Evolutionary conservation across 2,797 vertebrate genomes (phyloP), one percentile per base, ranked within the genome.

Genomic region (Gallinago stenura): DNA sequence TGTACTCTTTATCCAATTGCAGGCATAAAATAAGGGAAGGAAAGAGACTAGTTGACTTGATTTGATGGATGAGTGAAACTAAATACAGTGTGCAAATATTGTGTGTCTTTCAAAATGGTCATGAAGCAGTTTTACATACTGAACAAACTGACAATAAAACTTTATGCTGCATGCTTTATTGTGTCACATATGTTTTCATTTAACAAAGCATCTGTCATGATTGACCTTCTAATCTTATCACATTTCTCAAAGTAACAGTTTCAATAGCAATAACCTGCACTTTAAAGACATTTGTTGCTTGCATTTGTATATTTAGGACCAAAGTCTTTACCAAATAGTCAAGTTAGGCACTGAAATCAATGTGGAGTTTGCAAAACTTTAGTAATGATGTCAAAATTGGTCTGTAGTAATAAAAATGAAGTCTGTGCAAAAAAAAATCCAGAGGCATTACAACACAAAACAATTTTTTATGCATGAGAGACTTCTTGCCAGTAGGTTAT

Each of bases 141-240:
- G 86, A 91, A 62, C 16, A 93, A 84, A 88, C 31, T 20, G 24
- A 62, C 70, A 70, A 37, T 11, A 92, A 91, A 90, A 83, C 28
- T 73, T 86, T n/a, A 64, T 31, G 70, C 45, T 93, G 60, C 53
- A 82, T 79, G 45, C 15, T 57, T 93, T 76, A 79, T 20, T 77
- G 43, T 87, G 35, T 72, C 73, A 90, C 48, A 45, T 33, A 51
- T 30, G 70, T 70, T 92, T 91, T 90, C 24, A 57, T 68, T 94
- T 94, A 94, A 79, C 53, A 95, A 93, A 79, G 48, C 15, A 69
- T 87, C 76, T 95, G 73, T 70, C 80, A 84, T 7, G 48, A 82
- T 0, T 86, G 48, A 88, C 62, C 66, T 82, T 88, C 43, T 35
- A 90, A 94, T 87, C 80, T 84, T 70, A 73, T 2, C 37, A 50